Conservation (phyloP, 1,140 invertebrate species). For the Sesamia nonagrioides region DNA sequence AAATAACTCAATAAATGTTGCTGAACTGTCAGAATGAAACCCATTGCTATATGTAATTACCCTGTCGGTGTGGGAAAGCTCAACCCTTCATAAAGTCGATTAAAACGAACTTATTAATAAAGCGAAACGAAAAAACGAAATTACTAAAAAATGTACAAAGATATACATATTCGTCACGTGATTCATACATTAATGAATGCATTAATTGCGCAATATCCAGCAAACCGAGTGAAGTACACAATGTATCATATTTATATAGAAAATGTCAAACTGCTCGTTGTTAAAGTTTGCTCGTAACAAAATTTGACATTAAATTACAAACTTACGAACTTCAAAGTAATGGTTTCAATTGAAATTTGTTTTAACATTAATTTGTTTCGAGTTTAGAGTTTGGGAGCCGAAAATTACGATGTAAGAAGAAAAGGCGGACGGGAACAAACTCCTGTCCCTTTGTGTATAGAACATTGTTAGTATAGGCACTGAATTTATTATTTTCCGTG, state of each 20-base stretch:
- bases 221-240: constrained; percentile 20
- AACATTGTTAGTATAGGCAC: constrained; percentile 28
- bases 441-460: constrained; percentile 37
- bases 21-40: too few species aligned
- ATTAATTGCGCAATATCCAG: constrained; percentile 2
- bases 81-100: neutral
- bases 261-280: constrained; percentile 45
- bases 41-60: too few species aligned
- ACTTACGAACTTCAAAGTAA: constrained; percentile 54
- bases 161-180: neutral
- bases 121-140: too few species aligned
- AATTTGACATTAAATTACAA: constrained; percentile 62
- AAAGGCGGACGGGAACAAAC: constrained; percentile 18
- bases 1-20: too few species aligned
- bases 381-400: constrained; percentile 46
- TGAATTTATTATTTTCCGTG: constrained; percentile 25
- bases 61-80: neutral
- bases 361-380: constrained; percentile 58
- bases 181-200: too few species aligned
- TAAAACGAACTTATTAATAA: too few species aligned
- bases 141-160: neutral
- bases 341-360: constrained; percentile 61
- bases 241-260: constrained; percentile 42
- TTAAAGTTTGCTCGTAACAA: constrained; percentile 49
- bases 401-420: constrained; percentile 50